These are phyloP conservation scores for Aleiodes sp. DNA, from an alignment of 1,140 invertebrate species.

Conservation along the genomic window DNA sequence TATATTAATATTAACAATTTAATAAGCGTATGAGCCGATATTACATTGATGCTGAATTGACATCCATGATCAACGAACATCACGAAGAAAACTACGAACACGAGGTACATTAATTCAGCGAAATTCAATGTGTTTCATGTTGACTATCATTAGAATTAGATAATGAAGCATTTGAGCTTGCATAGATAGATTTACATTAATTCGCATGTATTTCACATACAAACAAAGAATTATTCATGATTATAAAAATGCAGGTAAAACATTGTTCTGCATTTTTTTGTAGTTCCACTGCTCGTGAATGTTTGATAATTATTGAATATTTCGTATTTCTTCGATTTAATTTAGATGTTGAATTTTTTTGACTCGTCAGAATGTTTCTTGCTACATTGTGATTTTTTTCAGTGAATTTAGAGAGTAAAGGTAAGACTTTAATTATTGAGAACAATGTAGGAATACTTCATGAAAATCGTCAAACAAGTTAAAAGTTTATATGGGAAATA, in stretches of 20 bases:
- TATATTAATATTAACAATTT: slow-evolving; percentile 50
- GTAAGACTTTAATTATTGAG: too few relatives aligned
- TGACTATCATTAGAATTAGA: background rate
- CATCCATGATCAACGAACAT: slow-evolving; percentile 73
- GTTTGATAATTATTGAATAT: background rate
- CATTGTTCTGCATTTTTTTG: background rate
- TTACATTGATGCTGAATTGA: slow-evolving; percentile 77
- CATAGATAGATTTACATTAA: background rate
- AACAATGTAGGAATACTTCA: background rate
- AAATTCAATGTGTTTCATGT: slow-evolving; percentile 19
- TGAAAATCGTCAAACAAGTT: too few relatives aligned
- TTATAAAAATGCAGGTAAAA: background rate
- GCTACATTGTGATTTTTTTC: background rate
- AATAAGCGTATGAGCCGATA: slow-evolving; percentile 77
- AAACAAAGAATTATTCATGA: background rate
- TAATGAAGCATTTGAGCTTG: background rate
- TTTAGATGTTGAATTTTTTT: background rate
- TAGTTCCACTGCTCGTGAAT: background rate
- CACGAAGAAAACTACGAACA: slow-evolving; percentile 71
- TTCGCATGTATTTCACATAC: slow-evolving; percentile 1
- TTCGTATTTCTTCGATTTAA: background rate
- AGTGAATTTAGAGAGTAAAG: background rate
- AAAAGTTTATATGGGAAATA: too few relatives aligned
- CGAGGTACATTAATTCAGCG: slow-evolving; percentile 66
- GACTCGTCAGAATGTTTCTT: slow-evolving; percentile 28